These are phyloP conservation scores for Parnassius mnemosyne DNA, from an alignment of 2,888 invertebrate species.

Conservation along the genomic window DNA sequence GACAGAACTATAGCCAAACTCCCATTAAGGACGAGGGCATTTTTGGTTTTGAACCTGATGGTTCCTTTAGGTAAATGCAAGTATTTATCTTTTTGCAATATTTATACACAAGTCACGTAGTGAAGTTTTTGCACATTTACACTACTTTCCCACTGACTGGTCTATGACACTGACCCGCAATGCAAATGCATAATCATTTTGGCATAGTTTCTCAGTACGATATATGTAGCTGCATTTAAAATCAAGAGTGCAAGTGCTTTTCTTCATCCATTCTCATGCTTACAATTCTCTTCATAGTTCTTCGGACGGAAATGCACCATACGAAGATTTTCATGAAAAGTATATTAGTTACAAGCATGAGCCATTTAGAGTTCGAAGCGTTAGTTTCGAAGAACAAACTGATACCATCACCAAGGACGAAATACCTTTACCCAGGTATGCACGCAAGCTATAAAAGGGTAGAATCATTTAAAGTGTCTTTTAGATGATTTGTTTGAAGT, in stretches of 20 bases:
- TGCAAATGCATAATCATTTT: slow-evolving; percentile 11
- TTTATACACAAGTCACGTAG: slow-evolving; percentile 10
- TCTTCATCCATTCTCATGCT: slow-evolving; percentile 60
- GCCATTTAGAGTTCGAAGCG: slow-evolving; percentile 87
- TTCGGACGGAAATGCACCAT: slow-evolving; percentile 79
- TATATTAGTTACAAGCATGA: slow-evolving; percentile 86
- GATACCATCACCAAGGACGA: slow-evolving; percentile 63
- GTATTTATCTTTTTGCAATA: neutral
- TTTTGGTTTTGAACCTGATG: slow-evolving; percentile 76
- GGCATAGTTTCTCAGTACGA: slow-evolving; percentile 29
- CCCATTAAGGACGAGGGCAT: slow-evolving; percentile 82
- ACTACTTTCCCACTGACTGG: slow-evolving; percentile 12
- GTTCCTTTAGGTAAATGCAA: slow-evolving; percentile 68
- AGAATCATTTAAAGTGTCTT: no score
- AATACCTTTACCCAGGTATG: slow-evolving; percentile 63
- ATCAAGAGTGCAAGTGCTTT: slow-evolving; percentile 44
- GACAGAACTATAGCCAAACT: slow-evolving; percentile 77
- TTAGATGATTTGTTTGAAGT: no score
- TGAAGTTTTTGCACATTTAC: slow-evolving; percentile 14
- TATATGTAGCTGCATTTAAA: slow-evolving; percentile 30
- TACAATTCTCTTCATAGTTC: slow-evolving; percentile 77
- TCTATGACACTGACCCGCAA: neutral
- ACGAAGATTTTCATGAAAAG: slow-evolving; percentile 91
- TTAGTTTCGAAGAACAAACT: slow-evolving; percentile 84
- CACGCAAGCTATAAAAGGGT: slow-evolving; percentile 30